Evolutionary conservation across 2,113 vertebrate species (phyloP), one percentile per base, ranked within the genome.

Genomic region (Dunckerocampus dactyliophorus): DNA sequence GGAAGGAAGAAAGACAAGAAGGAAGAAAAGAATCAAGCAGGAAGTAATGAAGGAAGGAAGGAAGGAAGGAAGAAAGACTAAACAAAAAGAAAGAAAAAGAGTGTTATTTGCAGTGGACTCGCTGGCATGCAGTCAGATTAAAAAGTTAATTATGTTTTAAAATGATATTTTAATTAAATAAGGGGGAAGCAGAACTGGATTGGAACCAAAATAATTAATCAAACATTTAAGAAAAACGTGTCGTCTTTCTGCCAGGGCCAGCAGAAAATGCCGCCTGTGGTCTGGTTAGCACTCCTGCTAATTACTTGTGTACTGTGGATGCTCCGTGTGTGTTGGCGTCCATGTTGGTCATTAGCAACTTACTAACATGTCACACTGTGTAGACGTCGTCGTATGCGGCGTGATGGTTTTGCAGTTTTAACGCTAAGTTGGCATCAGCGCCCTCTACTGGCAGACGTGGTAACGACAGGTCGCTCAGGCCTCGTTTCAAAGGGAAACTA

Each of bases 101-200:
- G 11, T 17, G 24, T 31, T 53, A 75, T 79, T 72, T 82, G 78
- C 86, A 65, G 70, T 60, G 76, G 78, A 83, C 79, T 82, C 76
- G 89, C 92, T 93, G 88, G n/a, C 48, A 22, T 51, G 89, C 92
- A 91, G 90, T 93, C 85, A 92, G 93, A 96, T 88, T 91, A 86
- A 93, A 95, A 86, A 93, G 93, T 93, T 97, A 95, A 96, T 96
- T 95, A 95, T 92, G 91, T 93, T 90, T 95, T 94, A 92, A 96
- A 96, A 96, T 94, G 90, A 97, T 94, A 95, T 95, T 96, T 95
- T 95, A 97, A 98, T 97, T 96, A 95, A 95, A 95, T 93, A 95
- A 93, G 91, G 93, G 93, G 91, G 91, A 94, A 93, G 92, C 93
- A 93, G 92, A 93, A 96, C 95, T 94, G 92, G 92, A 94, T 95